phyloP scores from a whole-genome alignment of 2,113 vertebrate species.

The Probosciger aterrimus region DNA sequence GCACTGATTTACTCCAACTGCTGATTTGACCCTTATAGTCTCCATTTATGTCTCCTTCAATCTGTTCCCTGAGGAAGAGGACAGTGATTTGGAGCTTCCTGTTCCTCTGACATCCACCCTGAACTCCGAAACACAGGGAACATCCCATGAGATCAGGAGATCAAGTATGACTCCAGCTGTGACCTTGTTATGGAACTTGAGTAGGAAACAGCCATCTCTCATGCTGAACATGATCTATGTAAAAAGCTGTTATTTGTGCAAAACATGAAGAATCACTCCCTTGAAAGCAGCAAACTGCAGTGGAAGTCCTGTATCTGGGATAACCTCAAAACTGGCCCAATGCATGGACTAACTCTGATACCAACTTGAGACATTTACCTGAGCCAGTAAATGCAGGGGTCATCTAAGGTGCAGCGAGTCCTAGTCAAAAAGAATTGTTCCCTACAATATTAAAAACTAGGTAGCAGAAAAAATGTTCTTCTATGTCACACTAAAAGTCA shows the following conservation, averaged over 20 bases:
- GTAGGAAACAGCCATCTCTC: neutral
- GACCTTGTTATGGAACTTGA: neutral
- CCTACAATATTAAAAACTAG: constrained; percentile 13
- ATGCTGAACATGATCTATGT: neutral
- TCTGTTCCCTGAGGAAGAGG: neutral
- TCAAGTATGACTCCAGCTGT: neutral
- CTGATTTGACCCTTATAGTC: neutral
- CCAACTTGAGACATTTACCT: neutral
- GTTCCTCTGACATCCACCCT: neutral
- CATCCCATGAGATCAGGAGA: neutral
- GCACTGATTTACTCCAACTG: neutral
- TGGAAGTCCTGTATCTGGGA: neutral
- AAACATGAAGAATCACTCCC: neutral
- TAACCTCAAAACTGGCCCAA: neutral
- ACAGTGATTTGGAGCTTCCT: neutral
- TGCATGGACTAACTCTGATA: neutral
- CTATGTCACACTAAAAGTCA: constrained; percentile 32
- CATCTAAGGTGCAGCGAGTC: neutral
- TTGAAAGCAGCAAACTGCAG: neutral
- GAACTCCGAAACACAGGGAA: neutral
- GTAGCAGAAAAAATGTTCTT: constrained; percentile 15
- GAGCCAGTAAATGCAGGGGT: neutral
- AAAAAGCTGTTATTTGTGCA: neutral
- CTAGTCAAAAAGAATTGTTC: neutral
- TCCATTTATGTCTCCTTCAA: neutral